Evolutionary conservation across 2,797 vertebrate species (phyloP).

Genomic region (Halcyon smyrnensis): DNA sequence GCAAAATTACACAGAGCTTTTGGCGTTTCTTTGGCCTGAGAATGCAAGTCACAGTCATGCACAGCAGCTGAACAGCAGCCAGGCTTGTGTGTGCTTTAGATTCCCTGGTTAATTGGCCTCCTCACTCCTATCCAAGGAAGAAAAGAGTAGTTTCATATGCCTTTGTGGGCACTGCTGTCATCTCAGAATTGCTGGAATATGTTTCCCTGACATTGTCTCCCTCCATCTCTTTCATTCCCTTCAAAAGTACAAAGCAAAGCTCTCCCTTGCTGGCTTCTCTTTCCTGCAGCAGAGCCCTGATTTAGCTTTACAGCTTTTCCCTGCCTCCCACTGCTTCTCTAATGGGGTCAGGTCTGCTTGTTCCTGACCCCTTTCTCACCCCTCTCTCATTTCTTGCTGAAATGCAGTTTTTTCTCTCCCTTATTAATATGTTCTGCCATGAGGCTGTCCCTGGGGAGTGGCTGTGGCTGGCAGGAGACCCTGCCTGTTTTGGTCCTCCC

Average conservation of each 20-base stretch:
- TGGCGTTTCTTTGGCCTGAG: neutral
- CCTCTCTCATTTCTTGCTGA: constrained; percentile 1
- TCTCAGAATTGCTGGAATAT: neutral
- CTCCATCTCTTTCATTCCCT: neutral
- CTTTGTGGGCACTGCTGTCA: neutral
- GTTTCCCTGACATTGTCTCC: neutral
- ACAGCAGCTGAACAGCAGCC: neutral
- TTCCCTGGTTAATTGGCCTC: neutral
- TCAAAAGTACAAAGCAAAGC: constrained; percentile 29
- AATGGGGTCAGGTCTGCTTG: constrained; percentile 41
- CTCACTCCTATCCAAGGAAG: neutral
- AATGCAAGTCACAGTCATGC: neutral
- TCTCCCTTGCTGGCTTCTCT: neutral
- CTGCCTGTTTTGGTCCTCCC: neutral
- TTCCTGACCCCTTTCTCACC: constrained; percentile 36
- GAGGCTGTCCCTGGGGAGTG: neutral
- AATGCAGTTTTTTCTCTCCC: constrained; percentile 2
- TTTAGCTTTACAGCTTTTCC: neutral
- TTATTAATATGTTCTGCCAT: constrained; percentile 34
- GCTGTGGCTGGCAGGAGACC: neutral
- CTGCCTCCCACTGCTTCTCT: constrained; percentile 15
- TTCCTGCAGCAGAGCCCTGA: neutral
- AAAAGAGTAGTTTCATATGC: neutral
- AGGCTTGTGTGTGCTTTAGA: neutral
- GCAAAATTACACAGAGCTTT: constrained; percentile 14